Evolutionary conservation across 2,888 invertebrate genomes (phyloP), one percentile per base, ranked within the genome.

Genomic region (Acholoe squamosa): DNA sequence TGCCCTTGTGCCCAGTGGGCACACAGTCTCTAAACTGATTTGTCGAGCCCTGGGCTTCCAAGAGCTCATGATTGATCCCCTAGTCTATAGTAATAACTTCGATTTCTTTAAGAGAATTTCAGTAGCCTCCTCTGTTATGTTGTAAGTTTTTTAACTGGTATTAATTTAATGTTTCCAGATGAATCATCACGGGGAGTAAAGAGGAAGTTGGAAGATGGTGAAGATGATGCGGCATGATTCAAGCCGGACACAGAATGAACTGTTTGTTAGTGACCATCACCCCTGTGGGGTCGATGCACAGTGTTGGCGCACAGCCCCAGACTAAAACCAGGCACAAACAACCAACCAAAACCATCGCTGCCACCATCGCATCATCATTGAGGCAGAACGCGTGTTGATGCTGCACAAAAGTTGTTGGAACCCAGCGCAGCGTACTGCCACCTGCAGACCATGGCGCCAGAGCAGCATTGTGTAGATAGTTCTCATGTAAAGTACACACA

Each of bases 151-250:
- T n/a, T n/a, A n/a, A n/a, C n/a, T n/a, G n/a, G n/a, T n/a, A n/a
- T n/a, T n/a, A n/a, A n/a, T n/a, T n/a, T n/a, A n/a, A 5, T 89
- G 22, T 52, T 43, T 71, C 16, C 33, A 67, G 89, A 52, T n/a
- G 76, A 43, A 5, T 86, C 86, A 25, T 22, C 89, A n/a, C 91
- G 91, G 33, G 92, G 92, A 16, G 88, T 90, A 67, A 92, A 92
- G 90, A 89, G 92, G 71, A 92, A 92, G 84, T 91, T 84, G 28
- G 92, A 91, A 12, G 92, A 91, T 28, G 92, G 91, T 0, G 92
- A 91, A 56, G 91, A 91, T 31, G 90, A 91, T 31, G 91, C 89
- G 31, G 90, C 90, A 61, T 54, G 80, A 89, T 88, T 76, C 25
- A 43, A 1, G 25, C n/a, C 88, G 14, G n/a, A 22, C 10, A 14